Base-by-base conservation (phyloP, 2,888 invertebrate species). In the Erynnis tages region DNA sequence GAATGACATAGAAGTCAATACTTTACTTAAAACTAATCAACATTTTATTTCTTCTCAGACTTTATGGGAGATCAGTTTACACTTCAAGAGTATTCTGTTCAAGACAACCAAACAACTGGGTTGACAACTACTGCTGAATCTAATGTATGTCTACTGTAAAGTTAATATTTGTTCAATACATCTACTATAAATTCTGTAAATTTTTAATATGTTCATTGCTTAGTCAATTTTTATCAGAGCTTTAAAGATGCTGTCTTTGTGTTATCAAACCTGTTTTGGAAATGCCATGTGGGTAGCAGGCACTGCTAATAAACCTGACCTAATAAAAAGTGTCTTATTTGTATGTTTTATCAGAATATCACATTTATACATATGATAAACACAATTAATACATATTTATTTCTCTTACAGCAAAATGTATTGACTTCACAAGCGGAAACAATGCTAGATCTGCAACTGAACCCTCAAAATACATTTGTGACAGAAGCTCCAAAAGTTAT, bases 41-140 rank as follows among this genome's bases (percentile, higher is more conserved):
- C 5, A 5, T 21, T 21, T 3, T 21, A 4, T 21, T 21, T 21
- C 21, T 4, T 83, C 76, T 70, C 80, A 75, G 88, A 86, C 62
- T 82, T 85, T 27, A 85, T 86, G 58, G 79, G 74, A 13, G 84
- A 86, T 34, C 79, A 85, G 58, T 84, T 83, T 57, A 69, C 76
- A 43, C 68, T 86, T 11, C 79, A 82, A 63, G 84, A 82, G 53
- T 85, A 80, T 64, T 69, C 73, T 0, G 67, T 76, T 27, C 73
- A 77, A 46, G 75, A 76, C 64, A 76, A 80, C 23, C 73, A 75
- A 43, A 67, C 66, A 13, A 58, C 68, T 41, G 72, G 71, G 13
- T 58, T 72, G 16, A 70, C 72, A 27, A 71, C 73, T 30, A 69
- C 71, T 21, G 70, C 75, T 43, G 77, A 79, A 37, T 62, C 71